Evolutionary conservation across 2,113 vertebrate genomes (phyloP).

Genomic region (Ictalurus furcatus): DNA sequence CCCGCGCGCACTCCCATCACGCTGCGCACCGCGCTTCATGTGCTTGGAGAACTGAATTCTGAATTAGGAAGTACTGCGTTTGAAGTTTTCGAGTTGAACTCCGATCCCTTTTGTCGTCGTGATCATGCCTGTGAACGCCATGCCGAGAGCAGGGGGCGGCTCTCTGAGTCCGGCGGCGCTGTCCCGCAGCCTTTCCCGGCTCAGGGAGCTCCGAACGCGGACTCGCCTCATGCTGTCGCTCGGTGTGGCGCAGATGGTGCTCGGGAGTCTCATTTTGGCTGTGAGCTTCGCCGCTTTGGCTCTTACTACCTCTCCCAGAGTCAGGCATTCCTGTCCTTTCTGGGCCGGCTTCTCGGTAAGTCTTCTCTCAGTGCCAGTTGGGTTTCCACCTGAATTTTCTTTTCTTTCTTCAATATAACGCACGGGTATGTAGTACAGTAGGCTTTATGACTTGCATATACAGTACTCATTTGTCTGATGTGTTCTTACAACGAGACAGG

Average conservation of each 20-base stretch:
- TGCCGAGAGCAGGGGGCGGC: constrained; percentile 76
- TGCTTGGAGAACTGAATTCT: constrained; percentile 1
- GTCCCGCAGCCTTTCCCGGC: constrained; percentile 87
- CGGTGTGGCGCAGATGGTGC: constrained; percentile 92
- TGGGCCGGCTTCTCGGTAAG: constrained; percentile 99
- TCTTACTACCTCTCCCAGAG: constrained; percentile 92
- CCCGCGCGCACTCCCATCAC: constrained; percentile 33
- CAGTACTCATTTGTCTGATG: neutral
- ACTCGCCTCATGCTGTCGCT: constrained; percentile 90
- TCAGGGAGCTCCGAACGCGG: constrained; percentile 85
- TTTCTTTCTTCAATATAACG: neutral
- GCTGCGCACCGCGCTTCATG: neutral
- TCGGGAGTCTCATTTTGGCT: constrained; percentile 93
- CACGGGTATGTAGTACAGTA: neutral
- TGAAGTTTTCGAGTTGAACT: constrained; percentile 30
- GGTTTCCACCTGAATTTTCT: neutral
- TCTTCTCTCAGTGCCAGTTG: constrained; percentile 38
- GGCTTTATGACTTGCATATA: neutral
- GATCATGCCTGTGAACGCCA: constrained; percentile 73
- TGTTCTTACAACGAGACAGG: neutral
- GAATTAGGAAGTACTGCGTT: constrained; percentile 10
- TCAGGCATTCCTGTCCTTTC: constrained; percentile 95
- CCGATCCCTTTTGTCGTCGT: neutral
- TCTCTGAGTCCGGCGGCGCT: constrained; percentile 83
- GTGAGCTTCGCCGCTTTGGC: constrained; percentile 96